phyloP scores from a whole-genome alignment of 2,113 vertebrate genomes.

The Forbesichthys agassizii region DNA sequence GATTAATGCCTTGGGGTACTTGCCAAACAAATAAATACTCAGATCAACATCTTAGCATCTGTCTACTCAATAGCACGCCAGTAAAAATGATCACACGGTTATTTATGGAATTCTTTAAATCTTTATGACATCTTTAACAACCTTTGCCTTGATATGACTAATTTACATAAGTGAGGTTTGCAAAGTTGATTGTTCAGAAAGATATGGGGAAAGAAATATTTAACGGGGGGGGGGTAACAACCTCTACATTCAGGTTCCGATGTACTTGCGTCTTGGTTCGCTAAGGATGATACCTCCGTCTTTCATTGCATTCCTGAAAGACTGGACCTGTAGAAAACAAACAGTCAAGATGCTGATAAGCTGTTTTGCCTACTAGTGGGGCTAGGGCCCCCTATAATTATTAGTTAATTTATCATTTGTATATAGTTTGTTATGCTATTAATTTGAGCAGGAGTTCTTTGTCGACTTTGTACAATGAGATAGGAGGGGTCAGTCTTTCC shows the following conservation, averaged over 20 bases:
- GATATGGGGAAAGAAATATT: constrained; percentile 10
- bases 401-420: too few relatives aligned
- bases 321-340: constrained; percentile 78
- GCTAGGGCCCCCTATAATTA: too few relatives aligned
- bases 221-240: not conserved
- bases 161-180: too few relatives aligned
- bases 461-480: too few relatives aligned
- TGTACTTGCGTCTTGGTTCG: constrained; percentile 85
- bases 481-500: not conserved
- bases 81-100: not conserved
- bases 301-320: constrained; percentile 82
- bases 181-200: too few relatives aligned
- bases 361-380: too few relatives aligned
- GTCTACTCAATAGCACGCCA: constrained; percentile 13
- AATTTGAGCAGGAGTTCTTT: too few relatives aligned
- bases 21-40: constrained; percentile 51
- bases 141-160: too few relatives aligned
- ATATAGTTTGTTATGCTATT: too few relatives aligned
- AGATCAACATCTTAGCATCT: not conserved
- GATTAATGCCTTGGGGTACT: not conserved
- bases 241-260: constrained; percentile 38
- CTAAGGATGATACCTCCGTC: constrained; percentile 83
- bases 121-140: too few relatives aligned
- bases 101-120: too few relatives aligned
- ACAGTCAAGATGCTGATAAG: not conserved